Percentiles rank a stretch among this genome's conserved stretches.
Conservation (phyloP, 2,888 invertebrate genomes). For the Euplexia lucipara region DNA sequence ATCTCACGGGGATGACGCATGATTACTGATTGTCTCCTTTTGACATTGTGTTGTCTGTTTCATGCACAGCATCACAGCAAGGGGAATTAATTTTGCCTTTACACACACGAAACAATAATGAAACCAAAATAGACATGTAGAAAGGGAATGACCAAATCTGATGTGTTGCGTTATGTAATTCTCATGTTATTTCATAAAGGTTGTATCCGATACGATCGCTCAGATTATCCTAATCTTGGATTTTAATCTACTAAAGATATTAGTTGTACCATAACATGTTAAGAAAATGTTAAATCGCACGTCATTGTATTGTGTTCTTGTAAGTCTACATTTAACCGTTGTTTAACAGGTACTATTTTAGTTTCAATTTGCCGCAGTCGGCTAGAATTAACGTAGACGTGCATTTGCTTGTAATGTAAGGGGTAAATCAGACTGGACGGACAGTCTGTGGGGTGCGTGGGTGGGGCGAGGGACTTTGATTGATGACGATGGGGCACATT, state of each 20-base stretch:
- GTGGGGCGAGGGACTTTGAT: conserved; percentile 79
- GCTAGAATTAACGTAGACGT: conserved; percentile 63
- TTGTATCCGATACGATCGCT: conserved; percentile 4
- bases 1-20: conserved; percentile 66
- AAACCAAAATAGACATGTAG: conserved; percentile 12
- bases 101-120: conserved; percentile 19
- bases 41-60: conserved; percentile 61
- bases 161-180: conserved; percentile 10
- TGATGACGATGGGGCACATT: conserved; percentile 84
- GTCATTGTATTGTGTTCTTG: conserved; percentile 45
- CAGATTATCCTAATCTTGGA: conserved; percentile 3
- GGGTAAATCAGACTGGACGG: conserved; percentile 72
- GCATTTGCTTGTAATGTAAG: conserved; percentile 76
- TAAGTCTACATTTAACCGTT: conserved; percentile 40
- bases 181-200: conserved; percentile 24
- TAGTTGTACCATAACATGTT: conserved; percentile 11
- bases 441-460: conserved; percentile 68
- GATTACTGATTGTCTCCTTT: conserved; percentile 66
- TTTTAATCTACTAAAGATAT: conserved; percentile 23
- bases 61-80: conserved; percentile 34
- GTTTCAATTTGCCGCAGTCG: conserved; percentile 62
- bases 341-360: conserved; percentile 51
- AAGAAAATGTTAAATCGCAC: conserved; percentile 24
- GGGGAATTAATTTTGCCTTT: conserved; percentile 47
- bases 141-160: conserved; percentile 19